These are phyloP conservation scores for Chiroxiphia lanceolata DNA, from an alignment of 2,797 vertebrate genomes.

Conservation along the genomic window DNA sequence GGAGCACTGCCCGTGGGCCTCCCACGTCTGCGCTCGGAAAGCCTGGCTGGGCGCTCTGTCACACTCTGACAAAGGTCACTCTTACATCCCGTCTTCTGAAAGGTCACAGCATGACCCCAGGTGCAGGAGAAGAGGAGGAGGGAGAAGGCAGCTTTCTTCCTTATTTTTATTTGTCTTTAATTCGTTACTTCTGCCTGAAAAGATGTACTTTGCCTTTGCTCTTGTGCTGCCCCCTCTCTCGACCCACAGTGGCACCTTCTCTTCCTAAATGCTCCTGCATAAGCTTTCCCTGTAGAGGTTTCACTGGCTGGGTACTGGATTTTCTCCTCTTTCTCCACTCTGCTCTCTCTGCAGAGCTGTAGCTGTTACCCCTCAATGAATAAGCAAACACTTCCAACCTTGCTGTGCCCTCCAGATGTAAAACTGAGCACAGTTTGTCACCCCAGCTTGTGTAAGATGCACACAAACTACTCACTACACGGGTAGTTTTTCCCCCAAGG, in stretches of 20 bases:
- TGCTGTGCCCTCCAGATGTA: neutral
- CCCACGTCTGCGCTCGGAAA: neutral
- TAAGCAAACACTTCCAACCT: neutral
- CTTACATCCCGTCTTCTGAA: conserved; percentile 45
- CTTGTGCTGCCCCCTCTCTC: neutral
- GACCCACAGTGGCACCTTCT: neutral
- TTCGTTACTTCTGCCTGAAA: neutral
- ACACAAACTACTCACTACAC: neutral
- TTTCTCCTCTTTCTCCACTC: neutral
- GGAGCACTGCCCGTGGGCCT: conserved; percentile 46
- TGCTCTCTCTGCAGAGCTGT: neutral
- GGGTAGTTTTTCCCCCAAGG: neutral
- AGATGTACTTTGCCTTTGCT: neutral
- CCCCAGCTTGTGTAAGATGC: neutral
- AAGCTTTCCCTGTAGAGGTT: neutral
- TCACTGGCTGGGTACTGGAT: neutral
- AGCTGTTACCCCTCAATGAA: neutral
- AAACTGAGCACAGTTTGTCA: neutral
- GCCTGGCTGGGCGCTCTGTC: conserved; percentile 15
- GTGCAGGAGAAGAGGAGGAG: conserved; percentile 38
- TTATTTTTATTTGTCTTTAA: neutral
- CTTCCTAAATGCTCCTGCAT: neutral
- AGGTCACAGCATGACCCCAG: conserved; percentile 60
- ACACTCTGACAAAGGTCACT: conserved; percentile 59
- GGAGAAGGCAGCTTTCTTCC: neutral